Percentiles rank a stretch among this genome's conserved stretches.
Conservation (phyloP, 1,140 invertebrate genomes). For the Saccostrea cuccullata region DNA sequence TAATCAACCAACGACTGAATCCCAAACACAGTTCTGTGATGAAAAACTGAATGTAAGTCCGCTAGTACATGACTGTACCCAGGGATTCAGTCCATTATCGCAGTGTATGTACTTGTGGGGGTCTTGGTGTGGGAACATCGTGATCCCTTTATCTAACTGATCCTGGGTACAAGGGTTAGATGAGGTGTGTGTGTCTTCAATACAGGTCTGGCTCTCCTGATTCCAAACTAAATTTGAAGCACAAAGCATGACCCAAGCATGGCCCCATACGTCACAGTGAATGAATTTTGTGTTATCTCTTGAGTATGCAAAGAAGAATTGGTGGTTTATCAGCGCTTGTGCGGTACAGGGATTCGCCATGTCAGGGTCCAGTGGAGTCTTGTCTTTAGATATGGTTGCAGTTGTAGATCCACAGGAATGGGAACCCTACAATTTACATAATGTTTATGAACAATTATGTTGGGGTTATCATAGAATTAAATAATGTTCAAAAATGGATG, state of each 20-base stretch:
- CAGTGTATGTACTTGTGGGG: constrained; percentile 48
- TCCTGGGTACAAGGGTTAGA: constrained; percentile 42
- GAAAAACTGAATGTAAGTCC: not conserved
- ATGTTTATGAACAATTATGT: not conserved
- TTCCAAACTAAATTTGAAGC: constrained; percentile 37
- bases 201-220: constrained; percentile 34
- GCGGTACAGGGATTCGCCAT: constrained; percentile 53
- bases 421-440: not conserved
- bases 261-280: constrained; percentile 56
- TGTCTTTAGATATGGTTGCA: not conserved
- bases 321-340: constrained; percentile 5
- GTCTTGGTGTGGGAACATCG: constrained; percentile 42
- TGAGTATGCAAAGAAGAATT: constrained; percentile 41
- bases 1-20: not conserved
- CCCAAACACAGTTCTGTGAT: not conserved
- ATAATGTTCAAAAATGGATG: too few species aligned
- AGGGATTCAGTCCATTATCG: constrained; percentile 42
- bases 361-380: constrained; percentile 20
- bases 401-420: constrained; percentile 45
- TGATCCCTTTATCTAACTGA: constrained; percentile 30
- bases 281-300: constrained; percentile 44
- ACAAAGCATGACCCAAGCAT: constrained; percentile 42
- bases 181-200: not conserved
- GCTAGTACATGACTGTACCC: not conserved
- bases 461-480: too few species aligned